These are phyloP conservation scores for Petrocephalus schoutedeni DNA, from an alignment of 2,797 vertebrate genomes.

Conservation along the genomic window DNA sequence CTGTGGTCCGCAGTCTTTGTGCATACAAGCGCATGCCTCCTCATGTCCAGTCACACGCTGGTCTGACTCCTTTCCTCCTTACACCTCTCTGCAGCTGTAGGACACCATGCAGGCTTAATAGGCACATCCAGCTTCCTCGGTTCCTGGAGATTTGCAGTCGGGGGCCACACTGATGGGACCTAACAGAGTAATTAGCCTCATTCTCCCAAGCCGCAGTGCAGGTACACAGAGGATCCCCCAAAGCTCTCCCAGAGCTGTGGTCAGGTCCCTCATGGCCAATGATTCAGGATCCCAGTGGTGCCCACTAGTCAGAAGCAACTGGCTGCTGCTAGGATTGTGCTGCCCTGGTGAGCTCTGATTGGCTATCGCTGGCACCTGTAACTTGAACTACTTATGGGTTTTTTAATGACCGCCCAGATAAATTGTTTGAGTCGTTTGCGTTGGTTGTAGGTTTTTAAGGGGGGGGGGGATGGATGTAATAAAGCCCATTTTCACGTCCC, in stretches of 20 bases:
- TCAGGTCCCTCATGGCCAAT: not conserved
- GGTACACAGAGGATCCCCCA: not conserved
- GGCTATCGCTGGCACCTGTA: not conserved
- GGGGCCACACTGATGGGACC: not conserved
- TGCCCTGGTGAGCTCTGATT: not conserved
- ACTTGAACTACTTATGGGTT: too few relatives aligned
- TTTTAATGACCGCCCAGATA: too few relatives aligned
- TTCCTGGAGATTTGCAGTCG: not conserved
- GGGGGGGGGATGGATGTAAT: too few relatives aligned
- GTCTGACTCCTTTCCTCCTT: too few relatives aligned
- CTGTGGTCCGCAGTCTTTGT: not conserved
- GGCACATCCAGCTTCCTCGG: not conserved
- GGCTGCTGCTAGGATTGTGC: not conserved
- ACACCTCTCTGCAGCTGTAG: not conserved
- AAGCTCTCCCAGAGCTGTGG: not conserved
- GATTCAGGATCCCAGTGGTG: not conserved
- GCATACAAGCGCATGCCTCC: not conserved
- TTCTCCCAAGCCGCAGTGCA: not conserved
- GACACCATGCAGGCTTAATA: not conserved
- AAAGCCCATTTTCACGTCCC: too few relatives aligned
- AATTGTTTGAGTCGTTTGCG: too few relatives aligned
- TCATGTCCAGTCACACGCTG: not conserved
- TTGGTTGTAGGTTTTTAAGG: too few relatives aligned
- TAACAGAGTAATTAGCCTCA: not conserved
- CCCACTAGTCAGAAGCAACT: not conserved